Conservation (phyloP, 2,113 vertebrate species). For the Dendrocopos noguchii region DNA sequence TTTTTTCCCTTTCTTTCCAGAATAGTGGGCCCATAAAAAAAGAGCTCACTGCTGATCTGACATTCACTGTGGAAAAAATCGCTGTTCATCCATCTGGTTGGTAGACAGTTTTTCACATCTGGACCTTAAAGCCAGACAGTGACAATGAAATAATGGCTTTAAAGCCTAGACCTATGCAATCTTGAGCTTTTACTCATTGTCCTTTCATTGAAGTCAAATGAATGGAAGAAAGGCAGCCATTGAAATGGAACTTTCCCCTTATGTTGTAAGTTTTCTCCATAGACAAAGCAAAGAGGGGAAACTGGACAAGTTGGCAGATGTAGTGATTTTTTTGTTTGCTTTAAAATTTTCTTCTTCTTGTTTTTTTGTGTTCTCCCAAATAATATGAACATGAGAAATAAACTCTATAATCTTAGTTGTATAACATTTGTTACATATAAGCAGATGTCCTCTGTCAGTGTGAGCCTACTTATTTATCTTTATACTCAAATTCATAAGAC, state of each 20-base stretch:
- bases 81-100: neutral
- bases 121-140: neutral
- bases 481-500: neutral
- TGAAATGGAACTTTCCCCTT: neutral
- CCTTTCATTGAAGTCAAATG: neutral
- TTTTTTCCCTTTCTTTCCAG: neutral
- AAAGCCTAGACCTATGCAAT: neutral
- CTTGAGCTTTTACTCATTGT: neutral
- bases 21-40: neutral
- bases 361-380: neutral
- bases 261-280: neutral
- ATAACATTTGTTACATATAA: neutral
- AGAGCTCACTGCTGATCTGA: neutral
- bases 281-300: neutral
- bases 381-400: neutral
- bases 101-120: neutral
- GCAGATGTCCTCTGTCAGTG: neutral
- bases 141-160: neutral
- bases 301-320: neutral
- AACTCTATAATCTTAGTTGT: neutral
- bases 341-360: neutral
- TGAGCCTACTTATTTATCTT: neutral
- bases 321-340: accelerated
- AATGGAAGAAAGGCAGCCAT: neutral
- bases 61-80: neutral